phyloP scores from a whole-genome alignment of 1,140 invertebrate species.

The Panagrolaimus sp. region DNA sequence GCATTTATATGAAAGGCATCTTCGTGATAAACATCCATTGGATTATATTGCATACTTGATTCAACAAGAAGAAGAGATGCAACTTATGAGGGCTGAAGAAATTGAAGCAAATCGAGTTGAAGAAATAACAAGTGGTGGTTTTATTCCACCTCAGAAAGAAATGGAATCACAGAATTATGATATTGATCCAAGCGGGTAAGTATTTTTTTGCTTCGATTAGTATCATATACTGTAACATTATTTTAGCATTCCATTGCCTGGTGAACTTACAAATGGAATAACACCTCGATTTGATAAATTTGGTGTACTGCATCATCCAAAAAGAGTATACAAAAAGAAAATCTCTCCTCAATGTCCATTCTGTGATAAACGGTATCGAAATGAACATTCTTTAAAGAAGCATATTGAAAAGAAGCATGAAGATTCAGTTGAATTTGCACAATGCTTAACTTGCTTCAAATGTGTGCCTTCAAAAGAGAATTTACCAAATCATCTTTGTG shows the following conservation, averaged over 20 bases:
- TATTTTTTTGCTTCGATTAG: conserved; percentile 25
- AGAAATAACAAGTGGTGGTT: conserved; percentile 52
- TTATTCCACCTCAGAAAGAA: conserved; percentile 55
- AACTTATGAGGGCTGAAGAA: conserved; percentile 48
- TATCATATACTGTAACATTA: conserved; percentile 17
- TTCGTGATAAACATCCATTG: conserved; percentile 52
- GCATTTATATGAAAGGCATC: conserved; percentile 56
- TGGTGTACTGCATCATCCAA: conserved; percentile 46
- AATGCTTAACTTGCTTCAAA: conserved; percentile 58
- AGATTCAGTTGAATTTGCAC: conserved; percentile 54
- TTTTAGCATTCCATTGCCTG: conserved; percentile 52
- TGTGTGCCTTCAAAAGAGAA: conserved; percentile 41
- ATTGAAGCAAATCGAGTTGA: conserved; percentile 56
- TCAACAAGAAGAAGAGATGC: conserved; percentile 56
- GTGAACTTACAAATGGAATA: conserved; percentile 47
- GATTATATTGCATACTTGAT: conserved; percentile 54
- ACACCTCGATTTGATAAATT: conserved; percentile 49
- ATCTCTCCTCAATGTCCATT: conserved; percentile 58
- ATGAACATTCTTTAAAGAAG: conserved; percentile 58
- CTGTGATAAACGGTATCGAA: conserved; percentile 57
- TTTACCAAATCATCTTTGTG: conserved; percentile 49
- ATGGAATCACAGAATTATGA: conserved; percentile 45
- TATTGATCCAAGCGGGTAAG: conserved; percentile 32
- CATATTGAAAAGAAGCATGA: conserved; percentile 56
- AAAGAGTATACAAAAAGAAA: conserved; percentile 57